phyloP scores from a whole-genome alignment of 2,888 invertebrate species.

The Hemistola chrysoprasaria region DNA sequence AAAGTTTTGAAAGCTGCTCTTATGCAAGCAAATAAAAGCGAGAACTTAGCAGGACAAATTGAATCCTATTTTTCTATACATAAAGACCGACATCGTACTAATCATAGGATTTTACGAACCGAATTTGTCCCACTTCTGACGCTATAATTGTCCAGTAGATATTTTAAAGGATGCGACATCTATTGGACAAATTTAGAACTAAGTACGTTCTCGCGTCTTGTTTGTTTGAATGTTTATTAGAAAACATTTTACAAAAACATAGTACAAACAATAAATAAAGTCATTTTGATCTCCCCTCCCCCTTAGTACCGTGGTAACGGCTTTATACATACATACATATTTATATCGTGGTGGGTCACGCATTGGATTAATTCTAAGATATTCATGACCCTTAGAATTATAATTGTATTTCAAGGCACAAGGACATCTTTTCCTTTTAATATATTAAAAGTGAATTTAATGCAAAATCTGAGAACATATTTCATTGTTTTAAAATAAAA shows the following conservation, averaged over 20 bases:
- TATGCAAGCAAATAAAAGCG: no score
- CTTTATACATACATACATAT: background rate
- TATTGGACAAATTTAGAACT: background rate
- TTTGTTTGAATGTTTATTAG: background rate
- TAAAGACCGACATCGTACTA: no score
- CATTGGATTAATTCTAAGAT: constrained; percentile 2
- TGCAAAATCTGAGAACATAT: background rate
- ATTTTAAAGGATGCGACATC: no score
- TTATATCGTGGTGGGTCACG: background rate
- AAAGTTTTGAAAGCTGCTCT: no score
- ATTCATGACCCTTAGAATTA: constrained; percentile 8
- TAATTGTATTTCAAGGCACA: constrained; percentile 19
- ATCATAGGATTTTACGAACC: no score
- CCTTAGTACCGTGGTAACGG: background rate
- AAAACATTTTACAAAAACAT: constrained; percentile 5
- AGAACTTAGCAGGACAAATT: no score
- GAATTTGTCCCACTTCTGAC: no score
- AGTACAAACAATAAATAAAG: constrained; percentile 13
- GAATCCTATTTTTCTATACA: no score
- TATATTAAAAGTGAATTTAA: constrained; percentile 1
- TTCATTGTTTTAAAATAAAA: constrained; percentile 9
- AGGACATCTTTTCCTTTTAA: constrained; percentile 9
- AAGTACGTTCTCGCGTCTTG: constrained; percentile 4
- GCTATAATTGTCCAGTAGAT: no score
- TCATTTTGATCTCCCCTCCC: constrained; percentile 3